These are phyloP conservation scores for Ophioninae sp. DNA, from an alignment of 2,888 invertebrate species.

Conservation along the genomic window DNA sequence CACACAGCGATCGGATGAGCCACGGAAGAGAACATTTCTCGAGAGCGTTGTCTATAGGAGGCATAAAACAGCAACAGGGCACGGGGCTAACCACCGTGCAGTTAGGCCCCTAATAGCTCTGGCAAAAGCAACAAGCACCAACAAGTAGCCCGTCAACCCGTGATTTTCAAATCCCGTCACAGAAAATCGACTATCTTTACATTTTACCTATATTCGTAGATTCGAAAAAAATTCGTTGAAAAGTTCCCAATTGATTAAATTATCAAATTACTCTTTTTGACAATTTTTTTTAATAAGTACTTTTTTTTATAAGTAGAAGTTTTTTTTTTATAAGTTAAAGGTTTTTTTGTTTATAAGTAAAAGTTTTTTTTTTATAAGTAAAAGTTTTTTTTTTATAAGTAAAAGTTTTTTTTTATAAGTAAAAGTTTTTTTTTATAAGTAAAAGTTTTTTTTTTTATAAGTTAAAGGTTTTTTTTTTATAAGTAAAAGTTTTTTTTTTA, in stretches of 20 bases:
- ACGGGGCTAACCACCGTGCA: conserved; percentile 59
- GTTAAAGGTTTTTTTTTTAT: too few species aligned
- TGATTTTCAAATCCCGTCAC: conserved; percentile 54
- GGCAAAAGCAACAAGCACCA: conserved; percentile 46
- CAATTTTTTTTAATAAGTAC: too few species aligned
- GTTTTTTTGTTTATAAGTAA: too few species aligned
- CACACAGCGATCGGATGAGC: conserved; percentile 25
- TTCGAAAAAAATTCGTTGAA: background rate
- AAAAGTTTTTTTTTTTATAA: too few species aligned
- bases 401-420: too few species aligned
- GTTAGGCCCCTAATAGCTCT: conserved; percentile 59
- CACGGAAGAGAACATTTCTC: conserved; percentile 39
- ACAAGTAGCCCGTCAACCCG: conserved; percentile 63
- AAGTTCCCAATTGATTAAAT: background rate
- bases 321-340: too few species aligned
- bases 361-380: too few species aligned
- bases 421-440: too few species aligned
- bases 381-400: too few species aligned
- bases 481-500: too few species aligned
- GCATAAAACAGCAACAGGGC: conserved; percentile 54
- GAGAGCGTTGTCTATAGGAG: conserved; percentile 42
- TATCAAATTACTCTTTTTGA: background rate
- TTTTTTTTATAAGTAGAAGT: too few species aligned
- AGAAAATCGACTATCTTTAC: conserved; percentile 54
- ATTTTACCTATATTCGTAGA: conserved; percentile 6